A percentile compares a stretch with the other conserved stretches of the same genome.
These are phyloP conservation scores for Burhinus bistriatus DNA, from an alignment of 2,113 vertebrate genomes.

Conservation along the genomic window DNA sequence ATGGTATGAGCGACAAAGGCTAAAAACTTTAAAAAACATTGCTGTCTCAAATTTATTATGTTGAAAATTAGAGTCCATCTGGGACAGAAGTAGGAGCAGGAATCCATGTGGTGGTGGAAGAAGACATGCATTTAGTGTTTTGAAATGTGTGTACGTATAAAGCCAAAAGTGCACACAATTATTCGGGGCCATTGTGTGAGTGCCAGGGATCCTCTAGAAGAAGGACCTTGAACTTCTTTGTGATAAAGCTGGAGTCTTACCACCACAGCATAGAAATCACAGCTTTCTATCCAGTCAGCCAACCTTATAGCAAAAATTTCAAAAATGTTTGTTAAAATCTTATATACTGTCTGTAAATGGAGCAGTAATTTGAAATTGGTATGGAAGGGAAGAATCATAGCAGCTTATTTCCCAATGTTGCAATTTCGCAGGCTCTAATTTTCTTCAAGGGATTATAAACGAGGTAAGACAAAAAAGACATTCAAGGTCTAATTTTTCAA, in stretches of 20 bases:
- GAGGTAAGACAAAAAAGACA: fast-evolving
- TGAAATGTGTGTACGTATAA: not conserved
- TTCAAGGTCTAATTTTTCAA: not conserved
- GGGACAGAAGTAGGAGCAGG: not conserved
- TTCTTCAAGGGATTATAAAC: not conserved
- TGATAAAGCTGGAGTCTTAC: not conserved
- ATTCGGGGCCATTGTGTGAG: not conserved
- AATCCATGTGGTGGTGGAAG: not conserved
- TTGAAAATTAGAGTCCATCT: not conserved
- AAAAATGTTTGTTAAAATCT: not conserved
- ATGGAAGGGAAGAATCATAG: not conserved
- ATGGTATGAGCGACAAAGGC: not conserved
- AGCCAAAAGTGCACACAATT: not conserved
- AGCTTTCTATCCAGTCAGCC: not conserved
- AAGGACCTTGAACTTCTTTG: not conserved
- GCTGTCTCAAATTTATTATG: not conserved
- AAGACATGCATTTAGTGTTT: not conserved
- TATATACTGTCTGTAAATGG: not conserved
- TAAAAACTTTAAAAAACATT: not conserved
- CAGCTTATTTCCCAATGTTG: not conserved
- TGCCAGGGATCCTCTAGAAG: not conserved
- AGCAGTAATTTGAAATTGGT: not conserved
- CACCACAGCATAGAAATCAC: not conserved
- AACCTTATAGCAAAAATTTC: not conserved
- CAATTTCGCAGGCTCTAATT: not conserved